Evolutionary conservation across 2,888 invertebrate species (phyloP), one percentile per base, ranked within the genome.

Genomic region (Salticus scenicus): DNA sequence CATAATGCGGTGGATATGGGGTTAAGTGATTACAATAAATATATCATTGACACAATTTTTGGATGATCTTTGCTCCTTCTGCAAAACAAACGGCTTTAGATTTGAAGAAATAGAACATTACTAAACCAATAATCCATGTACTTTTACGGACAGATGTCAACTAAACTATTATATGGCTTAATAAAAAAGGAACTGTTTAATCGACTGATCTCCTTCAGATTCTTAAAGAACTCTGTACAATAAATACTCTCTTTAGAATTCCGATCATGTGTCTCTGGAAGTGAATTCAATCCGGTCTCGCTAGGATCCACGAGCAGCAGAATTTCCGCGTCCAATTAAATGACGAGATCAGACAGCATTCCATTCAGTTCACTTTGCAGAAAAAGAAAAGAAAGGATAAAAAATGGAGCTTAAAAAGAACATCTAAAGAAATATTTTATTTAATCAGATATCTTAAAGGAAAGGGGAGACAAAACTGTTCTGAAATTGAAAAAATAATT

Each of bases 321-420:
- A 69, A 41, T 70, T 78, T 78, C 71, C 70, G 78, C 71, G 33
- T 78, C 70, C 70, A 70, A 77, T 70, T 57, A 57, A 57, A 57
- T 24, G 24, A 57, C 57, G 42, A 47, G 42, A 47, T 2, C 24
- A n/a, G 57, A 24, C 57, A 24, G 24, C 57, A 57, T 57, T 57
- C 57, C 57, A 24, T 12, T 24, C 24, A 57, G 57, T 57, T 57
- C 57, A 17, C 17, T 57, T 57, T 24, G 20, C 1, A 12, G 37
- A 37, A 37, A 37, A 37, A 37, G 37, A 37, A 10, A 37, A 24
- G 24, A 24, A 57, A 24, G 12, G 24, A 37, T 37, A 37, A 37
- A 37, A 37, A 37, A 24, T 24, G 24, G 24, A 57, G 24, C 20
- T 24, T 24, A 57, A 57, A 20, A 1, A 17, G 24, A 17, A 20